These are phyloP conservation scores for Chalcis sispes DNA, from an alignment of 2,888 invertebrate species.

Conservation along the genomic window DNA sequence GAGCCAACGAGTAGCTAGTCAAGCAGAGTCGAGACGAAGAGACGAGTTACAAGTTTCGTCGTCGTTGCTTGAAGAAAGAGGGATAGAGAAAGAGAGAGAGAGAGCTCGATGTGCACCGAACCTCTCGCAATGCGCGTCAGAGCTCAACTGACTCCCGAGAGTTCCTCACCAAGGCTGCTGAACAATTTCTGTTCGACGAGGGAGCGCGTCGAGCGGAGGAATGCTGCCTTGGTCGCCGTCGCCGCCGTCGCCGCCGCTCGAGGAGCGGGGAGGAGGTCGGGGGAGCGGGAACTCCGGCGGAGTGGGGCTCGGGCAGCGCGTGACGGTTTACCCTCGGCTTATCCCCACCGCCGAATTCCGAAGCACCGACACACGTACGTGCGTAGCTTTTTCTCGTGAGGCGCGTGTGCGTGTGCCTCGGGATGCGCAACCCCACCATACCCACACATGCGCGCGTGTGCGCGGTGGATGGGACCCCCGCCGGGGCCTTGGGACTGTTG, in stretches of 20 bases:
- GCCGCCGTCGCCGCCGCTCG: conserved; percentile 59
- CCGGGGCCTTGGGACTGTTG: conserved; percentile 61
- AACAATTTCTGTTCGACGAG: conserved; percentile 59
- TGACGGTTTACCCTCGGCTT: conserved; percentile 72
- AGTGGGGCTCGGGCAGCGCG: conserved; percentile 67
- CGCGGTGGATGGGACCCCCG: conserved; percentile 60
- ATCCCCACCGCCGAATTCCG: conserved; percentile 71
- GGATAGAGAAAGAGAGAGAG: not conserved
- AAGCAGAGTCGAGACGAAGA: not conserved
- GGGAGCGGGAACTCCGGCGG: conserved; percentile 8
- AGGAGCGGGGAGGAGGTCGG: no score
- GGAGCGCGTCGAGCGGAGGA: conserved; percentile 72
- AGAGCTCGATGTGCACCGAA: conserved; percentile 32
- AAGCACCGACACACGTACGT: conserved; percentile 62
- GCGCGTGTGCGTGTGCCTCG: not conserved
- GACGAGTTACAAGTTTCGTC: not conserved
- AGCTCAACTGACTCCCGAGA: conserved; percentile 70
- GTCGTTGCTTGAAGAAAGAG: no score
- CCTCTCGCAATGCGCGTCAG: conserved; percentile 70
- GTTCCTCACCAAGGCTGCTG: conserved; percentile 36
- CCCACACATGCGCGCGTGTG: conserved; percentile 3
- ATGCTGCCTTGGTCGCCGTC: conserved; percentile 63
- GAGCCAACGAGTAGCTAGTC: no score
- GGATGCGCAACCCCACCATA: conserved; percentile 1
- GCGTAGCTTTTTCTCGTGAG: not conserved